Base-by-base conservation (phyloP, 2,797 vertebrate species). In the Rhinophrynus dorsalis region DNA sequence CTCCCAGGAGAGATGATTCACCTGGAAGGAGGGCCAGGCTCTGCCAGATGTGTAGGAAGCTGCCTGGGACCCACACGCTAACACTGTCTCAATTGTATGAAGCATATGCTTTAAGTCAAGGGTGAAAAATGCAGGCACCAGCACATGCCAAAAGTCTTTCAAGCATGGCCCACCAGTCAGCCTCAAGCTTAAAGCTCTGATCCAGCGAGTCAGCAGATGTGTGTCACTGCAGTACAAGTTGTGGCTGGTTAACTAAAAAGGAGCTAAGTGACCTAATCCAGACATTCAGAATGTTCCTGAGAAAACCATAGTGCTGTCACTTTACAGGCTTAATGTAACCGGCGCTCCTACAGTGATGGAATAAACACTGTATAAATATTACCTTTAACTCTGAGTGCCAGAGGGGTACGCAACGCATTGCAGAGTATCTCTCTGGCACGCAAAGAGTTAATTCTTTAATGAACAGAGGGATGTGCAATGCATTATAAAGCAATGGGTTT, bases 41-140 rank as follows among this genome's bases (percentile, higher is more conserved):
- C 85, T 89, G 92, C 95, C 95, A 97, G 95, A 97, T 98, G 96
- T 97, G 93, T 91, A 92, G 93, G 93, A 93, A 93, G 91, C 89
- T 59, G 85, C 86, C 84, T 79, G 81, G 86, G 92, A 92, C 89
- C 89, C 88, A 82, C 86, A 82, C 80, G 89, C 91, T 93, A 92
- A 95, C 94, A 95, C 91, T 91, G 92, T 94, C 91, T 94, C 82
- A 80, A 95, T 94, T 95, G 94, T 96, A 91, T 82, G 59, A 86
- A 91, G 92, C 95, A 96, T 92, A 92, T 96, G 96, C 94, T 95
- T 93, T 90, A 93, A 93, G 96, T 95, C 95, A 95, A 88, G 94
- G 92, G 94, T 94, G 94, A 94, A 94, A 93, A 94, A 94, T 90
- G 90, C 92, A 93, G 93, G 94, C 92, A 91, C 89, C 89, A 90